Conservation (phyloP, 2,888 invertebrate species). For the Watsonalla binaria region DNA sequence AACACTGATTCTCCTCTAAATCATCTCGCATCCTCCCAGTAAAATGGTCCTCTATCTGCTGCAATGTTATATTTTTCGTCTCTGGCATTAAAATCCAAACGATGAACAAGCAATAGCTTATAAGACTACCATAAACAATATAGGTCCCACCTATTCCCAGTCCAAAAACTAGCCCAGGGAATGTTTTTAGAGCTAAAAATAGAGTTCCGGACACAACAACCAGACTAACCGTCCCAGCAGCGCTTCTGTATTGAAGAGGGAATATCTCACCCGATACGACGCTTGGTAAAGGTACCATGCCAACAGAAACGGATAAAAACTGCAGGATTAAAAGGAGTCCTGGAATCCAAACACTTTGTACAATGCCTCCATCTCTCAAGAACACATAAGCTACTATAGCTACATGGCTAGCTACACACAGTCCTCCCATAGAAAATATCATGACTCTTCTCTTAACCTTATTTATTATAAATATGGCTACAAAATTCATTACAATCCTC, state of each 20-base stretch:
- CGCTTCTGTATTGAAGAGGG: constrained; percentile 76
- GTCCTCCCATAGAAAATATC: constrained; percentile 74
- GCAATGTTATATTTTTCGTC: constrained; percentile 80
- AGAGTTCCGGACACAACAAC: constrained; percentile 75
- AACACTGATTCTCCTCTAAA: constrained; percentile 10
- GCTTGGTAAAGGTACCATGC: constrained; percentile 81
- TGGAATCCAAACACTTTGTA: constrained; percentile 51
- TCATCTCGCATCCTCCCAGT: constrained; percentile 34
- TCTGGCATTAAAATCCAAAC: constrained; percentile 80
- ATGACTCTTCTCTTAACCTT: constrained; percentile 77
- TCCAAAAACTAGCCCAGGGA: constrained; percentile 66
- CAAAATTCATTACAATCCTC: constrained; percentile 75
- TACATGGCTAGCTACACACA: constrained; percentile 76
- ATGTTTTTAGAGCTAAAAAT: constrained; percentile 80
- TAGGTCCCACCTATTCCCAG: constrained; percentile 78
- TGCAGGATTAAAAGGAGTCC: constrained; percentile 70
- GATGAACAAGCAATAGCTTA: constrained; percentile 69
- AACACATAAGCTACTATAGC: constrained; percentile 64
- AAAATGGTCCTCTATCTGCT: constrained; percentile 80
- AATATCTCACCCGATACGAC: constrained; percentile 84
- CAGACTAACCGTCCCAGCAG: constrained; percentile 80
- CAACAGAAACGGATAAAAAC: constrained; percentile 75
- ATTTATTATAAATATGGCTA: constrained; percentile 79
- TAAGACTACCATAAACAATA: constrained; percentile 69
- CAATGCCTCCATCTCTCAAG: constrained; percentile 25